Evolutionary conservation across 2,888 invertebrate genomes (phyloP).

Genomic region (Protonemura montana): DNA sequence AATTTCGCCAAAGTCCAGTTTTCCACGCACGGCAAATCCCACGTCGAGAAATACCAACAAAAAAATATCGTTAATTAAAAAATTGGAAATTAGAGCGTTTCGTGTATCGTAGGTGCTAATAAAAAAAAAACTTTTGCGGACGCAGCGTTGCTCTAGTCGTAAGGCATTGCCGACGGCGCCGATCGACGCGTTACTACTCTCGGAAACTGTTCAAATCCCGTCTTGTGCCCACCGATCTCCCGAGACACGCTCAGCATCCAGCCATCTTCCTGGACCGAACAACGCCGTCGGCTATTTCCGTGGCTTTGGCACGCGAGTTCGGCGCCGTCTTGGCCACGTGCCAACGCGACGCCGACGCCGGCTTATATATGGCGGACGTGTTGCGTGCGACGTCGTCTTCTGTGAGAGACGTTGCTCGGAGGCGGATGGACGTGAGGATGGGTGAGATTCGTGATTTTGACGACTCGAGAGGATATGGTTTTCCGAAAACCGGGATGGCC

Average conservation of each 20-base stretch:
- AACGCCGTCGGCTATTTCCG: conserved; percentile 27
- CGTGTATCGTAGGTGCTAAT: no score
- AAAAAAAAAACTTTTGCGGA: not conserved
- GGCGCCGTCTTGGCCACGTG: conserved; percentile 28
- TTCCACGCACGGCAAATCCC: not conserved
- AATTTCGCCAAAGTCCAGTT: not conserved
- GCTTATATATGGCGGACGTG: not conserved
- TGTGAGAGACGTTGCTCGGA: not conserved
- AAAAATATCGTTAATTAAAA: no score
- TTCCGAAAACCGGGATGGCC: no score
- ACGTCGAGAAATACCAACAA: not conserved
- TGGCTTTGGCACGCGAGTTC: conserved; percentile 30
- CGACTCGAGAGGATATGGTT: no score
- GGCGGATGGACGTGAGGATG: no score
- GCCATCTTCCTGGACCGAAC: not conserved
- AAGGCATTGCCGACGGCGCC: not conserved
- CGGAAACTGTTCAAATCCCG: not conserved
- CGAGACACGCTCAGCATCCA: not conserved
- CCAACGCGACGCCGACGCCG: conserved; percentile 15
- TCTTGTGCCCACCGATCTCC: no score
- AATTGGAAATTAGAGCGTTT: no score
- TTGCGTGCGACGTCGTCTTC: not conserved
- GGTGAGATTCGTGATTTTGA: no score
- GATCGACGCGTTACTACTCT: not conserved
- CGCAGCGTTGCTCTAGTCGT: not conserved